Percentiles rank a stretch among this genome's conserved stretches.
Evolutionary conservation across 2,113 vertebrate species (phyloP).

Genomic region (Melanerpes formicivorus): DNA sequence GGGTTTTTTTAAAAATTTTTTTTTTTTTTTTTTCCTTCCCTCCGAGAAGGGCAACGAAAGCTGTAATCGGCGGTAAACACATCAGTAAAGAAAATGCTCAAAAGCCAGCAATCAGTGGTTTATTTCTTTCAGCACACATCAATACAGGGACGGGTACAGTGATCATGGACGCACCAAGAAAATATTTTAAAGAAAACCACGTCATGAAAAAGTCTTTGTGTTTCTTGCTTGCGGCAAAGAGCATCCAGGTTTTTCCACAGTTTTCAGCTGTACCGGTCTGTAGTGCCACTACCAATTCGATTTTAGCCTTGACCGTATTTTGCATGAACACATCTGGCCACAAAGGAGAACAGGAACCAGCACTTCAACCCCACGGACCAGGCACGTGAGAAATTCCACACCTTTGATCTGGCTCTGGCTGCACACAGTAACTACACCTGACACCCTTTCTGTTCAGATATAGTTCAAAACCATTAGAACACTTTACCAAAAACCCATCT

Average conservation of each 20-base stretch:
- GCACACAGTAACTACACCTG: accelerated
- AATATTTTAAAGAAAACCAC: background rate
- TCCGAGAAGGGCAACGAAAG: background rate
- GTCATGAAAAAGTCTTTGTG: background rate
- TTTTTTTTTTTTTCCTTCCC: too few relatives aligned
- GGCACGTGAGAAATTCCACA: background rate
- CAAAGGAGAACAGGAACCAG: background rate
- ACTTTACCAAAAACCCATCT: background rate
- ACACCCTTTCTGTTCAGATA: background rate
- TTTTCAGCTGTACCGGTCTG: accelerated
- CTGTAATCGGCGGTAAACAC: accelerated
- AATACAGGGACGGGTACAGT: background rate
- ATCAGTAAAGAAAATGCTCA: background rate
- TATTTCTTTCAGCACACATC: slow-evolving; percentile 11
- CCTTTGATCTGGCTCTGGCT: background rate
- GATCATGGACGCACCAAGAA: accelerated
- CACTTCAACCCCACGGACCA: too few relatives aligned
- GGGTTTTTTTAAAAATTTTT: too few relatives aligned
- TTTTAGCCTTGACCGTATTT: background rate
- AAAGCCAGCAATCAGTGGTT: background rate
- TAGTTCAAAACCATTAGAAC: background rate
- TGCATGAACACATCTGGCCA: too few relatives aligned
- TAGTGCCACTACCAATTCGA: background rate
- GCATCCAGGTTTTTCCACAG: accelerated
- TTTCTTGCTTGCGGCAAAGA: background rate